Conservation (phyloP, 2,888 invertebrate genomes). For the Anaspis maculata region DNA sequence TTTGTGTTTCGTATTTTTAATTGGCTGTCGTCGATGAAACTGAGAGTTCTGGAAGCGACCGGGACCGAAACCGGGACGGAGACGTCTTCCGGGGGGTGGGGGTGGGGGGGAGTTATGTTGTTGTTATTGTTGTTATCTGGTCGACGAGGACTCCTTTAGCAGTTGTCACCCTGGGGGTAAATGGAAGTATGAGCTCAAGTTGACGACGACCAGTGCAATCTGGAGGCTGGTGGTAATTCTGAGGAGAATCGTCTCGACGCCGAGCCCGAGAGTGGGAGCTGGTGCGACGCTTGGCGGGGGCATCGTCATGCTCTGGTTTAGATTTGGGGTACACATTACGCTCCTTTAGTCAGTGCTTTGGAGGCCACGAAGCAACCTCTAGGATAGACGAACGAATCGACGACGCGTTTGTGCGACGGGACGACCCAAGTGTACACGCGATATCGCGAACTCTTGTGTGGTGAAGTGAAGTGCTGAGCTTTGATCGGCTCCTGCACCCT, state of each 20-base stretch:
- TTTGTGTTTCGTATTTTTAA: too few relatives aligned
- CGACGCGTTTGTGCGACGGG: constrained; percentile 40
- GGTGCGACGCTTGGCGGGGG: constrained; percentile 28
- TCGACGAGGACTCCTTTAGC: too few relatives aligned
- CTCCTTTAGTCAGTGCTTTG: constrained; percentile 43
- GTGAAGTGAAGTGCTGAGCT: constrained; percentile 35
- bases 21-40: too few relatives aligned
- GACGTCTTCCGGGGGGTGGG: too few relatives aligned
- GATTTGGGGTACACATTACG: constrained; percentile 37
- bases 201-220: too few relatives aligned
- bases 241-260: constrained; percentile 23
- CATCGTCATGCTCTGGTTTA: constrained; percentile 37
- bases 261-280: constrained; percentile 17
- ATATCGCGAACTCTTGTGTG: constrained; percentile 30
- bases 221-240: constrained; percentile 12
- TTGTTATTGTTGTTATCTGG: too few relatives aligned
- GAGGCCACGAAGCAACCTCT: constrained; percentile 42
- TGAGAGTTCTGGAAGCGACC: too few relatives aligned
- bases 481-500: constrained; percentile 27
- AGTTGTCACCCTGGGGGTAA: too few relatives aligned
- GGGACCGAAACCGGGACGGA: too few relatives aligned
- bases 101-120: too few relatives aligned
- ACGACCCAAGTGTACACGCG: constrained; percentile 34
- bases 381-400: constrained; percentile 42
- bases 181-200: too few relatives aligned